Conservation (phyloP, 2,888 invertebrate genomes). For the Dioctria linearis region DNA sequence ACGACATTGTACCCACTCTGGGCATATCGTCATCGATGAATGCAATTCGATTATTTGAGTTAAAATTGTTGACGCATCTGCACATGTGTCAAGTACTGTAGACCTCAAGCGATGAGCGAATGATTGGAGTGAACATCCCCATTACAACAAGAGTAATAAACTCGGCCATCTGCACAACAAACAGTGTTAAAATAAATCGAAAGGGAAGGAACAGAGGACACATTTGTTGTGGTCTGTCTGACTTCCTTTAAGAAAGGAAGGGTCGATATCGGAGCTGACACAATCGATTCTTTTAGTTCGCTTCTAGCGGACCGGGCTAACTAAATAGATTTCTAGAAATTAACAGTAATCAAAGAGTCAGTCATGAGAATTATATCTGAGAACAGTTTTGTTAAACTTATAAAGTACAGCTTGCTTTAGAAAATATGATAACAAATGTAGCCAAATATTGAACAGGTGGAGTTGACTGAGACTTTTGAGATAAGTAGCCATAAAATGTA, state of each 20-base stretch:
- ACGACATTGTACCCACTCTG: neutral
- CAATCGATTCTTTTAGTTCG: slow-evolving; percentile 4
- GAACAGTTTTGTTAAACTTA: too few species aligned
- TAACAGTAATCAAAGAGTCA: too few species aligned
- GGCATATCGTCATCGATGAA: neutral
- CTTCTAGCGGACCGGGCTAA: too few species aligned
- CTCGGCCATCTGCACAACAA: neutral
- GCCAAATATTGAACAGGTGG: too few species aligned
- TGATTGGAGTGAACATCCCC: slow-evolving; percentile 3
- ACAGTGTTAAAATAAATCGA: neutral
- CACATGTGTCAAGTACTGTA: slow-evolving; percentile 1
- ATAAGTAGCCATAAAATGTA: too few species aligned
- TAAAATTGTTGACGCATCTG: neutral
- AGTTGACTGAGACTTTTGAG: too few species aligned
- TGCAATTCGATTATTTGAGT: slow-evolving; percentile 1
- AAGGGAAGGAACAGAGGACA: slow-evolving; percentile 3
- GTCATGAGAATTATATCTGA: too few species aligned
- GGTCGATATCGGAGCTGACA: neutral
- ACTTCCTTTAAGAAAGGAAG: neutral
- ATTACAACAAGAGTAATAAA: neutral
- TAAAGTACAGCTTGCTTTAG: too few species aligned
- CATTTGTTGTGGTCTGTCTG: slow-evolving; percentile 1
- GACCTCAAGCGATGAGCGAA: neutral
- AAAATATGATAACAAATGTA: too few species aligned
- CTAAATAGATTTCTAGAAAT: too few species aligned